Base-by-base conservation (phyloP, 92 coral and sea anemone species). In the Zoanthus sansibaricus region DNA sequence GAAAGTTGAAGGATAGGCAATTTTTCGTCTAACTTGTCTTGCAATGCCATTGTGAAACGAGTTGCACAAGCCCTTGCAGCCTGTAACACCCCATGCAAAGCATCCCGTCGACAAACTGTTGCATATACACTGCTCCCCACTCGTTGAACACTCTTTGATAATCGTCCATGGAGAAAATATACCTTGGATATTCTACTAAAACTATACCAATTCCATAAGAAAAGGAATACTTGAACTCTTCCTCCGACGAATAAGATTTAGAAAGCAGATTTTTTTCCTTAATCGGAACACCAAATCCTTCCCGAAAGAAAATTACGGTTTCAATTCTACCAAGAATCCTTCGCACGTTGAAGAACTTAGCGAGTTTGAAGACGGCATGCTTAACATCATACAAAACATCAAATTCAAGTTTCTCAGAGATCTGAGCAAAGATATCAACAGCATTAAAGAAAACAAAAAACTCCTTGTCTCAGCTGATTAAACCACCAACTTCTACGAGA, bases 241-340 rank as follows among this genome's bases (percentile, higher is more conserved):
- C 58, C 58, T 52, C 58, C 58, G 58, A 1, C 10, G 6, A 9
- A 18, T 62, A 3, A 62, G 70, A 62, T n/a, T n/a, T 62, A 0
- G 70, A 68, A 68, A 68, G 72, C 0, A 5, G 5, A 68, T 18
- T 68, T 68, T n/a, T 20, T 17, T 52, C 72, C 72, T n/a, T 20
- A 71, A 71, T 49, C 76, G 3, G 17, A 71, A 32, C 37, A 3
- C 75, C 16, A 71, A 71, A 7, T 3, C 76, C 68, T 13, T 25
- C 73, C 31, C 9, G 14, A 37, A 71, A 0, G 15, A 37, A 32
- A 71, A 33, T 11, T 71, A 71, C 25, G 76, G 25, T 54, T 72
- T 72, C 76, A 72, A 37, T 42, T 72, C 21, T 20, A 72, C 76
- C 76, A 72, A 72, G 54, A 72, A 72, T 14, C 76, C 76, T 37